A percentile compares a stretch with the other conserved stretches of the same genome.
phyloP scores from a whole-genome alignment of 2,113 vertebrate species.

The Microcebus murinus region DNA sequence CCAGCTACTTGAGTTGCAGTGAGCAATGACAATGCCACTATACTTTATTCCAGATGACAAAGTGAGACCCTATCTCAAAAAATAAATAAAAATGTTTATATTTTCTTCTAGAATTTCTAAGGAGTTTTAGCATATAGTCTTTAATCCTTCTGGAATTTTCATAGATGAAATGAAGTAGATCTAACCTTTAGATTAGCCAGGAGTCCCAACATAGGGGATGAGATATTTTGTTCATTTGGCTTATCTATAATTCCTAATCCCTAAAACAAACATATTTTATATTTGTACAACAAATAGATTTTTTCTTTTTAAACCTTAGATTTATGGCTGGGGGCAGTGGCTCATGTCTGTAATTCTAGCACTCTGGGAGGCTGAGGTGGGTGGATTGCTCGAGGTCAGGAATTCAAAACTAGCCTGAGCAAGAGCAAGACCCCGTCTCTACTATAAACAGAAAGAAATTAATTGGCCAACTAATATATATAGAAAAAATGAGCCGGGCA shows the following conservation, averaged over 20 bases:
- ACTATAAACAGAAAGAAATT: too few relatives aligned
- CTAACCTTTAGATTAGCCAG: background rate
- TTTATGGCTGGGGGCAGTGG: background rate
- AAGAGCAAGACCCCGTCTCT: too few relatives aligned
- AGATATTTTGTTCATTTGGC: background rate
- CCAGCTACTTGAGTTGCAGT: too few relatives aligned
- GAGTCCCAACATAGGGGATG: background rate
- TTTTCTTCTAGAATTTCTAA: constrained; percentile 32
- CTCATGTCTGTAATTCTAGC: too few relatives aligned
- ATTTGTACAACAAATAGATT: background rate
- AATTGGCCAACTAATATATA: too few relatives aligned
- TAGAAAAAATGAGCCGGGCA: too few relatives aligned
- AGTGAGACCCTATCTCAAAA: too few relatives aligned
- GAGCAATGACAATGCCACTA: too few relatives aligned
- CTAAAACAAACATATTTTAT: background rate
- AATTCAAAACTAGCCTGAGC: too few relatives aligned
- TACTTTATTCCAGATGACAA: too few relatives aligned
- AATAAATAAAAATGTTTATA: background rate
- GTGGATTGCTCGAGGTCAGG: too few relatives aligned
- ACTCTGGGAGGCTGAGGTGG: too few relatives aligned
- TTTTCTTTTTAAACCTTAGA: background rate
- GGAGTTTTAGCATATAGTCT: background rate
- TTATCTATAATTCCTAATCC: background rate
- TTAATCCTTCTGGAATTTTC: background rate
- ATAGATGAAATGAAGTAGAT: background rate